These are phyloP conservation scores for Bothrops jararaca DNA, from an alignment of 2,113 vertebrate species.

Conservation along the genomic window DNA sequence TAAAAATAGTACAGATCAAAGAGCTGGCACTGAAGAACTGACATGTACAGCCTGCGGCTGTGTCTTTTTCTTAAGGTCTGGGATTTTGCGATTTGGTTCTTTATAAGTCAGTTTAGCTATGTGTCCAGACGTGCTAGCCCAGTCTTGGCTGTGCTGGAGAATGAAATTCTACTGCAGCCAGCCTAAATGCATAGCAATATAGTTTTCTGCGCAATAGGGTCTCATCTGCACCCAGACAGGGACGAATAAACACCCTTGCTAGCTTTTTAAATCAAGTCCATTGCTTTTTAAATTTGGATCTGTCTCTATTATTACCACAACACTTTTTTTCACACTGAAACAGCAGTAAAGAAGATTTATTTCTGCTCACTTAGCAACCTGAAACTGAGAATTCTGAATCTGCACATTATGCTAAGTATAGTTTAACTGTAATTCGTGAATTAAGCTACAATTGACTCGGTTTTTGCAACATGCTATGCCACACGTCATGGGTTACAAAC, in stretches of 20 bases:
- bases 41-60: not conserved
- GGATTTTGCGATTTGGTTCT: conserved; percentile 13
- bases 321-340: not conserved
- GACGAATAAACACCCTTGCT: not conserved
- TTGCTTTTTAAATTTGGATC: not conserved
- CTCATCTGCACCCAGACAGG: not conserved
- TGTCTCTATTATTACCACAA: not conserved
- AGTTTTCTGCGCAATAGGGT: not conserved
- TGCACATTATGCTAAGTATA: not conserved
- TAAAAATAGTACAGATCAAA: conserved; percentile 37
- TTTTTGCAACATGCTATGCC: not conserved
- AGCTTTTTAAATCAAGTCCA: not conserved
- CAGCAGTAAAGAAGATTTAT: not conserved
- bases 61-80: conserved; percentile 15
- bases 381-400: not conserved
- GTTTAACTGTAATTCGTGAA: not conserved
- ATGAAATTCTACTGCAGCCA: not conserved
- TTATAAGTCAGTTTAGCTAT: conserved; percentile 15
- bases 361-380: not conserved
- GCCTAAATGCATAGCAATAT: not conserved
- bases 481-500: not conserved
- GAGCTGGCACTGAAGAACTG: not conserved
- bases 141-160: conserved; percentile 1
- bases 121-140: not conserved
- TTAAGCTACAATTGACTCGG: not conserved